Base-by-base conservation (phyloP, 2,113 vertebrate genomes). In the Amblyornis subalaris region DNA sequence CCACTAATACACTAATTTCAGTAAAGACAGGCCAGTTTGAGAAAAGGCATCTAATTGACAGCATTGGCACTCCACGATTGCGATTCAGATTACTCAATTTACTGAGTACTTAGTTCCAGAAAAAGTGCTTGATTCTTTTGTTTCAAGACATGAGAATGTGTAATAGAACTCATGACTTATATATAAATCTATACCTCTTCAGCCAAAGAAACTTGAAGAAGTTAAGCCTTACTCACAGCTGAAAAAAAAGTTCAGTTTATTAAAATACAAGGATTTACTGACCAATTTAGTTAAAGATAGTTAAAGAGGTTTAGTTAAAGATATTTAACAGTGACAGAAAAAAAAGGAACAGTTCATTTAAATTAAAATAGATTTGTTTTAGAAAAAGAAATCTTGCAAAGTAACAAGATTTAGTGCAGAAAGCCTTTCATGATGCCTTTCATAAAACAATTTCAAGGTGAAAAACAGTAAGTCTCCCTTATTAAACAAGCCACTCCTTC, bases 41-140 rank as follows among this genome's bases (percentile, higher is more conserved):
- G 55, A 55, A 89, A 65, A 86, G 45, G 10, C 42, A 55, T 26
- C 29, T 70, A 55, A 87, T 80, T 66, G 94, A 91, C 35, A 17
- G n/a, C n/a, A 85, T 61, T 71, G 57, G 45, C 64, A 48, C 20
- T 75, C 50, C 85, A 85, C 54, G 82, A 48, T 8, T 80, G 54
- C 85, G 85, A 93, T 90, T 89, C 58, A 79, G 90, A 93, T 65
- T 69, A 73, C 61, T 54, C 54, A 54, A 12, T 78, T 79, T 88
- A 88, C 36, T n/a, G 29, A 96, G 85, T 78, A 75, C 36, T 90
- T 65, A 60, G 19, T 55, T 86, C 65, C 50, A 42, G 26, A 57
- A 93, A 93, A 90, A 93, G 35, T 40, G 3, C 12, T 81, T 65
- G 23, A 70, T 95, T 89, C 21, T 90, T 90, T 92, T 84, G 33